phyloP scores from a whole-genome alignment of 2,797 vertebrate genomes.

The Gouania willdenowi region DNA sequence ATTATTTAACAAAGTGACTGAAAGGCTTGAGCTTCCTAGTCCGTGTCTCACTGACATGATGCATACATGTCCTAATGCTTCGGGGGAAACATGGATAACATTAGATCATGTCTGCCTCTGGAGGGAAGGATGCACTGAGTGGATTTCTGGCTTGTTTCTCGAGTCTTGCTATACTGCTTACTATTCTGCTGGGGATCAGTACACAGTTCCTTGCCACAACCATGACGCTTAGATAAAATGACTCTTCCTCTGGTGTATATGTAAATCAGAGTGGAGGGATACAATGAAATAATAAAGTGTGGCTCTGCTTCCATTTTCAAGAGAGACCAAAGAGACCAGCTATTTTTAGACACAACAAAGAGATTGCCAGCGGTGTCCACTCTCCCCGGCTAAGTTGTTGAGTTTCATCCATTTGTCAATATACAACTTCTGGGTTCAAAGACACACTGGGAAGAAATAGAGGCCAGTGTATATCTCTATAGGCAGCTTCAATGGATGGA shows the following conservation, averaged over 20 bases:
- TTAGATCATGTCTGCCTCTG: slow-evolving; percentile 67
- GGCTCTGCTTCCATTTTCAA: slow-evolving; percentile 32
- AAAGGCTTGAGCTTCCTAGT: slow-evolving; percentile 44
- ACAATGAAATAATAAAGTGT: slow-evolving; percentile 66
- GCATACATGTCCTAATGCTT: slow-evolving; percentile 60
- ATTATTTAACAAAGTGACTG: slow-evolving; percentile 70
- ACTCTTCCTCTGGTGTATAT: slow-evolving; percentile 57
- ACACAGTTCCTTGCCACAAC: slow-evolving; percentile 34
- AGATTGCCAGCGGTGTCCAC: slow-evolving; percentile 68
- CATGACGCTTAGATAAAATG: slow-evolving; percentile 42
- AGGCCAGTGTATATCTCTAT: slow-evolving; percentile 29
- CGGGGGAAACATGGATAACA: slow-evolving; percentile 67
- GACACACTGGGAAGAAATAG: slow-evolving; percentile 40
- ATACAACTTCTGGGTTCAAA: slow-evolving; percentile 28
- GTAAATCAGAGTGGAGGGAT: slow-evolving; percentile 52
- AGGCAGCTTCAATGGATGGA: slow-evolving; percentile 32
- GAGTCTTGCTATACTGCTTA: slow-evolving; percentile 40
- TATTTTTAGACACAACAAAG: slow-evolving; percentile 76
- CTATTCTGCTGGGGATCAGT: slow-evolving; percentile 58
- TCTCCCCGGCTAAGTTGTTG: slow-evolving; percentile 55
- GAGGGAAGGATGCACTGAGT: slow-evolving; percentile 43
- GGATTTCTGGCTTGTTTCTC: slow-evolving; percentile 57
- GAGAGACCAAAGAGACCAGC: slow-evolving; percentile 46
- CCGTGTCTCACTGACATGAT: slow-evolving; percentile 57
- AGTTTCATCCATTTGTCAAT: slow-evolving; percentile 53